Conservation (phyloP, 2,113 vertebrate genomes). For the Xiphias gladius region DNA sequence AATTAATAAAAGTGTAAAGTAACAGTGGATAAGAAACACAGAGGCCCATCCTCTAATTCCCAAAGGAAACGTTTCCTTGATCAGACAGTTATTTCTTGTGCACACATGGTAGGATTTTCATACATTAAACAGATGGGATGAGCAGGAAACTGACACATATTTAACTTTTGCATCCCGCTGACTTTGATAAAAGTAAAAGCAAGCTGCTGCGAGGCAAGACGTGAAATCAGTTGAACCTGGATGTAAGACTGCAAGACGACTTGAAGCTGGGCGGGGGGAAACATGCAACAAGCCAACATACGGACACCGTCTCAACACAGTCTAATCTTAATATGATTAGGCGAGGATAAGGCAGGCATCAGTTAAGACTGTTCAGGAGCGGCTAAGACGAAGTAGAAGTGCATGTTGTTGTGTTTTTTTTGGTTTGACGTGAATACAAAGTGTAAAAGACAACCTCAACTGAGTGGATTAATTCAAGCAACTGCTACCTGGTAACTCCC, state of each 20-base stretch:
- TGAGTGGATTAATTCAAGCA: neutral
- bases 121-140: slow-evolving; percentile 53
- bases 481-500: neutral
- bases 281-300: slow-evolving; percentile 24
- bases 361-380: no score
- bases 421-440: neutral
- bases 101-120: slow-evolving; percentile 2
- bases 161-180: neutral
- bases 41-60: neutral
- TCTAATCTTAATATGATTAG: slow-evolving; percentile 61
- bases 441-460: slow-evolving; percentile 1
- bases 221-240: neutral
- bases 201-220: slow-evolving; percentile 12
- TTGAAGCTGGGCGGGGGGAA: neutral
- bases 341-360: slow-evolving; percentile 32
- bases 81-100: slow-evolving; percentile 7
- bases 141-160: slow-evolving; percentile 43
- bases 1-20: slow-evolving; percentile 7
- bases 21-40: neutral
- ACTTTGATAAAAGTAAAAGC: slow-evolving; percentile 16
- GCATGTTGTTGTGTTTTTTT: neutral
- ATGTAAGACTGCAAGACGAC: slow-evolving; percentile 1
- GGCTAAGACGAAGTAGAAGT: neutral
- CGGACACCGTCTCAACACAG: neutral
- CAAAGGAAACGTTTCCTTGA: slow-evolving; percentile 23